Evolutionary conservation across 2,113 vertebrate genomes (phyloP), one percentile per base, ranked within the genome.

Genomic region (Plecotus auritus): DNA sequence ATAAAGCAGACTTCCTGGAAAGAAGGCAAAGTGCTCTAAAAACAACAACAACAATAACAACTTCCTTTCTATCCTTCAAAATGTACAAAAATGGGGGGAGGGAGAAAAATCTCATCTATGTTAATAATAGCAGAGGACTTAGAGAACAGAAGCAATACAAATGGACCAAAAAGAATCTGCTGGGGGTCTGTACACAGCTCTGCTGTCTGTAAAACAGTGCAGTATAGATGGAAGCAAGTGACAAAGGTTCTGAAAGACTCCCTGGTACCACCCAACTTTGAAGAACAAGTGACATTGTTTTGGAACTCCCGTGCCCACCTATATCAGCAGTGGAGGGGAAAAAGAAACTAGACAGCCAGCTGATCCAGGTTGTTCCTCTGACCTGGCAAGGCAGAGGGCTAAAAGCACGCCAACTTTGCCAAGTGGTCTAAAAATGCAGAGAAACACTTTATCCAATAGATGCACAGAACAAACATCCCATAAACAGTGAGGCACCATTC

Each of bases 1-100:
- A 95, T 32, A 96, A 73, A 64, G 85, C 90, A 88, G 76, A 93
- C 87, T 93, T 93, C 92, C 96, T 94, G 72, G 87, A 96, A 95
- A 97, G 66, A 96, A 73, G 54, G 85, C 45, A 90, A 88, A 93
- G 59, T 37, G 16, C 88, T 93, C 59, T 86, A 11, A 85, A 81
- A 84, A 81, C 28, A 59, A 37, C 49, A 83, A 56, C 28, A 73
- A 72, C 7, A 74, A 78, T 23, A 88, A 54, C 30, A 91, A 83
- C 28, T 67, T 96, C 45, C 85, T 95, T 85, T 85, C 32, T 78
- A 81, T 26, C 56, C 30, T 67, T 93, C 51, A 96, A 94, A 95
- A 92, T 56, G 49, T 85, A 94, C 11, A 35, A 73, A 59, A 78
- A 74, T 45, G 37, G 49, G 22, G n/a, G 28, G 45, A 14, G 42